These are phyloP conservation scores for Laticauda laticaudata DNA, from an alignment of 2,113 vertebrate species.

Conservation along the genomic window DNA sequence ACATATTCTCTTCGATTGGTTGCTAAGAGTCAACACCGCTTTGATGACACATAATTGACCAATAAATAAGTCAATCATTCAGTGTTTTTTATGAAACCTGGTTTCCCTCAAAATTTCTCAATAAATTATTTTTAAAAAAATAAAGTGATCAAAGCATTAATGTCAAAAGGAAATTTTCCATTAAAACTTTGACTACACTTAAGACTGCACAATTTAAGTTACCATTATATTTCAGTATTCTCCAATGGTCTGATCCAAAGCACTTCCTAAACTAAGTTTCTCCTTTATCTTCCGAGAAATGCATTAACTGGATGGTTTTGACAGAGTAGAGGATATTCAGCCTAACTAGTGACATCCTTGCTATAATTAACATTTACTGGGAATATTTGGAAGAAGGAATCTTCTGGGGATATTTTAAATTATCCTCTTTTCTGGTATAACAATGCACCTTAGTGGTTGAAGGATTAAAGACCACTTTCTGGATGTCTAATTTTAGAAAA, in stretches of 20 bases:
- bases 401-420: neutral
- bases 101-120: neutral
- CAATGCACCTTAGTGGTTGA: neutral
- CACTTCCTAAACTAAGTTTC: neutral
- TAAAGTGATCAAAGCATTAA: neutral
- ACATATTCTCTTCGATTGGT: neutral
- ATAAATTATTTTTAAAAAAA: neutral
- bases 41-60: neutral
- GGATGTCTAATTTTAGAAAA: neutral
- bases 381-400: neutral
- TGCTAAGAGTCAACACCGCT: neutral
- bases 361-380: neutral
- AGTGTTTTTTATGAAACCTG: neutral
- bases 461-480: neutral
- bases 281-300: neutral
- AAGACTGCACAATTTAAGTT: neutral
- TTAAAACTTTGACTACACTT: neutral
- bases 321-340: neutral
- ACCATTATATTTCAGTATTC: neutral
- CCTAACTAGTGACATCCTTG: neutral
- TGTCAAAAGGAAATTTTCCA: neutral
- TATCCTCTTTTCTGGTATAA: neutral
- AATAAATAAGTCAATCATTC: neutral
- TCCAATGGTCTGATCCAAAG: neutral
- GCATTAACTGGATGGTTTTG: neutral